phyloP scores from a whole-genome alignment of 2,888 invertebrate genomes.

The Rhagonycha fulva region DNA sequence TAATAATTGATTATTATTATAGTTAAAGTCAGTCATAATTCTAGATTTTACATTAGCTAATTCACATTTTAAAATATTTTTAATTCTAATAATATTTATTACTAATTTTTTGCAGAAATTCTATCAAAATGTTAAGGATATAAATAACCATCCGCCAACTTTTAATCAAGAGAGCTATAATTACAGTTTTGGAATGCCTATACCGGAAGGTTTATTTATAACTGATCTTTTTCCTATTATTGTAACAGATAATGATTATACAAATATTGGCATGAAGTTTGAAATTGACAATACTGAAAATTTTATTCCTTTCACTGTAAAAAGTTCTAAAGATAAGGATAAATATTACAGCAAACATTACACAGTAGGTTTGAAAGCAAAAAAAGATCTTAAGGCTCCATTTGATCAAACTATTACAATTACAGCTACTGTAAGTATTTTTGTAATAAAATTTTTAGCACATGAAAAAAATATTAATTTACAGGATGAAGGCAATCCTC shows the following conservation, averaged over 20 bases:
- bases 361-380: not conserved
- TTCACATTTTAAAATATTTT: no score
- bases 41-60: no score
- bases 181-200: slow-evolving; percentile 4
- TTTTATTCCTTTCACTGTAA: not conserved
- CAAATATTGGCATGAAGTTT: not conserved
- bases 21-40: no score
- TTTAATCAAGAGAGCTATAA: slow-evolving; percentile 4
- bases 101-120: slow-evolving; percentile 7
- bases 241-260: slow-evolving; percentile 11
- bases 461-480: not conserved
- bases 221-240: slow-evolving; percentile 7
- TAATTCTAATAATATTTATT: not conserved
- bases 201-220: slow-evolving; percentile 5
- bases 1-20: no score
- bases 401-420: slow-evolving; percentile 6
- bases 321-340: not conserved
- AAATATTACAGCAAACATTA: not conserved
- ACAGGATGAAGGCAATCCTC: slow-evolving; percentile 15
- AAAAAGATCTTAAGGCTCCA: slow-evolving; percentile 5
- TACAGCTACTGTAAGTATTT: slow-evolving; percentile 6
- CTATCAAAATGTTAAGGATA: slow-evolving; percentile 3
- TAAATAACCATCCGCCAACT: slow-evolving; percentile 16
- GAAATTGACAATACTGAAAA: not conserved
- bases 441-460: not conserved